Evolutionary conservation across 1,140 invertebrate genomes (phyloP).

Genomic region (Ganaspis sp.): DNA sequence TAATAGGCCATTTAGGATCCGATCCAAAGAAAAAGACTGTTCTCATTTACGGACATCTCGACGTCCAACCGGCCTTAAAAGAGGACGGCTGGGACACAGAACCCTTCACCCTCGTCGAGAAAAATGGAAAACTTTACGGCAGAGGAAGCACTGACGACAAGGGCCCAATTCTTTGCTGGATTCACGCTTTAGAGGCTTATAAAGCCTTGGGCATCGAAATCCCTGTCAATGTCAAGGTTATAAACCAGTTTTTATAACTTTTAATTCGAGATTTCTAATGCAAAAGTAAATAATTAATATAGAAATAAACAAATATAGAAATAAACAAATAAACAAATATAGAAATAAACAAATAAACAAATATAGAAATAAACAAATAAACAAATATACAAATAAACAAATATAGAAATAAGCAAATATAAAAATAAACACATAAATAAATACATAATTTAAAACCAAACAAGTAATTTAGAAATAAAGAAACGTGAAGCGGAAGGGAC

Average conservation of each 20-base stretch:
- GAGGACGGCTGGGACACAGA: conserved; percentile 97
- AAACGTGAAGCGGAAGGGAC: too few species aligned
- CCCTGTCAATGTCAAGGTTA: conserved; percentile 94
- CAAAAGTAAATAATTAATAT: too few species aligned
- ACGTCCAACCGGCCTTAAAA: conserved; percentile 95
- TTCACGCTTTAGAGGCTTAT: conserved; percentile 94
- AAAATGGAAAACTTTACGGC: conserved; percentile 94
- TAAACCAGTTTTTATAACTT: neutral
- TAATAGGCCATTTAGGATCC: conserved; percentile 90
- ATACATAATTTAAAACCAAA: too few species aligned
- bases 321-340: too few species aligned
- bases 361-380: too few species aligned
- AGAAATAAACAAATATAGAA: too few species aligned
- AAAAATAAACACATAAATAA: too few species aligned
- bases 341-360: too few species aligned
- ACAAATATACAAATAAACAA: too few species aligned
- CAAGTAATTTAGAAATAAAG: too few species aligned
- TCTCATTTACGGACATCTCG: conserved; percentile 97
- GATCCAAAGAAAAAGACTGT: conserved; percentile 94
- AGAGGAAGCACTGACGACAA: conserved; percentile 97
- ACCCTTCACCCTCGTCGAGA: conserved; percentile 93
- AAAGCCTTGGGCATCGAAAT: conserved; percentile 84
- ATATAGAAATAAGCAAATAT: too few species aligned
- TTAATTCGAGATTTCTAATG: too few species aligned
- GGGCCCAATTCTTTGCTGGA: conserved; percentile 93